These are phyloP conservation scores for Aphelinus certus DNA, from an alignment of 1,140 invertebrate species.

Conservation along the genomic window DNA sequence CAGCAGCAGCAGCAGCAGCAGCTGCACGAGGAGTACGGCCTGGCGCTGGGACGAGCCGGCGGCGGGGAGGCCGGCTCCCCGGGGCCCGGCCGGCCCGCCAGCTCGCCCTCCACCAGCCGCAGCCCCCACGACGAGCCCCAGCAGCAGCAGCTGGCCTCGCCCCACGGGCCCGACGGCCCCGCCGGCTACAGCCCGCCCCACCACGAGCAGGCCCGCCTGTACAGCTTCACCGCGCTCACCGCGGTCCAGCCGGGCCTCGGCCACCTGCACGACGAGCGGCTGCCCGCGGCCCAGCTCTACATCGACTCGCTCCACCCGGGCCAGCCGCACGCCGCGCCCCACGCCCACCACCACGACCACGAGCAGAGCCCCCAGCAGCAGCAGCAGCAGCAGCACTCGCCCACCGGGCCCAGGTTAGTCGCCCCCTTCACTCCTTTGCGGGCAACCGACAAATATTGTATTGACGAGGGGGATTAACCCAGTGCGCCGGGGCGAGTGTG, in stretches of 20 bases:
- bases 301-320: slow-evolving; percentile 56
- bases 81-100: slow-evolving; percentile 52
- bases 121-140: slow-evolving; percentile 58
- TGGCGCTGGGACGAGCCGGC: slow-evolving; percentile 50
- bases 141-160: slow-evolving; percentile 23
- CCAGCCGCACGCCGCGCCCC: slow-evolving; percentile 36
- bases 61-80: slow-evolving; percentile 45
- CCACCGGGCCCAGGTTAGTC: slow-evolving; percentile 55
- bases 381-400: slow-evolving; percentile 52
- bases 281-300: slow-evolving; percentile 54
- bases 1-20: slow-evolving; percentile 54
- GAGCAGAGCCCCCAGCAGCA: slow-evolving; percentile 46
- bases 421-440: background rate
- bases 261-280: slow-evolving; percentile 49
- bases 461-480: background rate
- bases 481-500: background rate
- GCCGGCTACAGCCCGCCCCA: slow-evolving; percentile 51
- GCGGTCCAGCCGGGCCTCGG: slow-evolving; percentile 57
- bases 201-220: slow-evolving; percentile 51
- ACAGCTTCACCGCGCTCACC: slow-evolving; percentile 59
- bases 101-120: slow-evolving; percentile 57
- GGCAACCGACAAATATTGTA: background rate
- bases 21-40: slow-evolving; percentile 53
- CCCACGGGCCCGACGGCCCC: slow-evolving; percentile 19
- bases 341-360: slow-evolving; percentile 59